Evolutionary conservation across 1,140 invertebrate genomes (phyloP), one percentile per base, ranked within the genome.

Genomic region (Listronotus bonariensis): DNA sequence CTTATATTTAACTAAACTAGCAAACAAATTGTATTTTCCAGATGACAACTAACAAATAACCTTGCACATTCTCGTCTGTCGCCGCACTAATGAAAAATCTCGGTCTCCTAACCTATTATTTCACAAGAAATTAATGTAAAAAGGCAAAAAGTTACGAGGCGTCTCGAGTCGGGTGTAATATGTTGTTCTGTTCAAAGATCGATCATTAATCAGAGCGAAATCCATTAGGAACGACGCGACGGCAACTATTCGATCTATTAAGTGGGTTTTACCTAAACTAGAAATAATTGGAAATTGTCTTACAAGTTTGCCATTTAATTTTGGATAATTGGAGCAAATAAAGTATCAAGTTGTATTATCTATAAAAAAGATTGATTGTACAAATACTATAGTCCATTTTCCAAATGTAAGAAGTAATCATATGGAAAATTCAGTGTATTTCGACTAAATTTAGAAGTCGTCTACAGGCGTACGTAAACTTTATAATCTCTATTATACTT

Each of bases 221-320:
- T 55, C 53, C 60, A 63, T 63, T 63, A 63, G 46, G 36, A 48
- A 17, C 38, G 60, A 63, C 51, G 34, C 49, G 53, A 63, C 53
- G 60, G 58, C 40, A 45, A 55, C 60, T 51, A 41, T 63, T 56
- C 60, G 43, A 63, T 54, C 51, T 63, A 63, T 63, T 63, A 63
- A 55, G 60, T 63, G 60, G 60, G 60, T 63, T 63, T 63, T 63
- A 49, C 60, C 54, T 63, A 54, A 63, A 55, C 60, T 63, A 40
- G 32, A 63, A 63, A 55, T 63, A 63, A 63, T 63, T 63, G 51
- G 51, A 63, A 63, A 55, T 63, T 63, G 38, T 63, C 52, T 63
- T 55, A 26, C n/a, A 55, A 20, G 26, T 18, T 15, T 36, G 14
- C 38, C 48, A 34, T 61, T 61, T 61, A 61, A 52, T 61, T 61